Base-by-base conservation (phyloP, 2,888 invertebrate genomes). In the Pammene fasciana region DNA sequence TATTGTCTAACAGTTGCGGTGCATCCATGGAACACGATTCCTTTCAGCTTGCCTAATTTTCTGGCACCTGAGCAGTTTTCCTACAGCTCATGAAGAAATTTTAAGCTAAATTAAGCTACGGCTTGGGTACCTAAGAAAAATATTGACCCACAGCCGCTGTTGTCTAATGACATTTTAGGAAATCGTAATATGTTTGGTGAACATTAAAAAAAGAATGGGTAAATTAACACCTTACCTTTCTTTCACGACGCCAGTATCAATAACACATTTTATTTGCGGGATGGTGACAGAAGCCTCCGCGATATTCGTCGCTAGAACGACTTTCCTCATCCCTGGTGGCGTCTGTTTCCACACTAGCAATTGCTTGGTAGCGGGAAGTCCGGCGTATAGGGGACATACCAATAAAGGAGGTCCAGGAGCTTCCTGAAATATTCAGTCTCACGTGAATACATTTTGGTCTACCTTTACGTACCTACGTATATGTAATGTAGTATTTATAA, bases 211-310 rank as follows among this genome's bases (percentile, higher is more conserved):
- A n/a, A n/a, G n/a, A n/a, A n/a, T n/a, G n/a, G n/a, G n/a, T n/a
- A n/a, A n/a, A n/a, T n/a, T n/a, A n/a, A n/a, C n/a, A n/a, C 14
- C 62, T 66, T 86, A 96, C 95, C 96, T 96, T 74, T 95, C 95
- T 92, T 99, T 99, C 0, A 98, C 98, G 86, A 96, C 96, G 0
- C 99, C 99, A 68, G 97, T 95, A 82, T 99, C 99, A 68, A 99
- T 95, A 10, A 99, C 97, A 89, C 95, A 97, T 79, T 96, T 96
- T 75, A 99, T 96, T 65, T 97, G 97, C 67, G 96, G 96, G 76
- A 99, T 99, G 0, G 99, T 99, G 38, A 99, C 95, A 3, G 99
- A 99, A 0, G 99, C 98, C 92, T 99, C 99, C 0, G 99, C 99
- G 74, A 99, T 97, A 86, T 99, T 99, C 41, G 99, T 99, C 7